Conservation (phyloP, 2,113 vertebrate genomes). For the Rhabdornis inornatus region DNA sequence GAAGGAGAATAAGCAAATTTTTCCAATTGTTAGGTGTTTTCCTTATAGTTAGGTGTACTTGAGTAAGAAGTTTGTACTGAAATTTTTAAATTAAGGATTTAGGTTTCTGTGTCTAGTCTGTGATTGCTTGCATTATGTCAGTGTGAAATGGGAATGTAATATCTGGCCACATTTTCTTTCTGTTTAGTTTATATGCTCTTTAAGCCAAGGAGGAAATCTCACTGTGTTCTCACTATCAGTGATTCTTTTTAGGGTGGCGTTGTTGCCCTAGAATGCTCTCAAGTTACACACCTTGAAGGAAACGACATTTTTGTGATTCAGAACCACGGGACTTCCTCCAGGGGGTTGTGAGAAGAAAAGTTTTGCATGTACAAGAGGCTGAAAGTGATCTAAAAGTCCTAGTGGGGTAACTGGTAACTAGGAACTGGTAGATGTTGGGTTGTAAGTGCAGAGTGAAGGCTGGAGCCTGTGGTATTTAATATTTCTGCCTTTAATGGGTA, state of each 20-base stretch:
- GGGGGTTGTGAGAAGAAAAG: background rate
- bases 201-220: background rate
- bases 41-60: background rate
- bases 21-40: background rate
- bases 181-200: background rate
- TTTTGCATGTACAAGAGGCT: background rate
- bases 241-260: background rate
- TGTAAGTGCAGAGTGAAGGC: background rate
- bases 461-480: background rate
- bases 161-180: background rate
- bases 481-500: background rate
- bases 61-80: background rate
- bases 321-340: background rate
- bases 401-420: background rate
- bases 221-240: fast-evolving
- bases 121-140: background rate
- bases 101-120: background rate
- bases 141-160: background rate
- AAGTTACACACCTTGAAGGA: background rate
- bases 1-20: background rate
- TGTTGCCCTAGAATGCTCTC: background rate
- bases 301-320: background rate
- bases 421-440: background rate
- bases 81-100: background rate
- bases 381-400: background rate